These are phyloP conservation scores for Autographa gamma DNA, from an alignment of 2,888 invertebrate species.

Conservation along the genomic window DNA sequence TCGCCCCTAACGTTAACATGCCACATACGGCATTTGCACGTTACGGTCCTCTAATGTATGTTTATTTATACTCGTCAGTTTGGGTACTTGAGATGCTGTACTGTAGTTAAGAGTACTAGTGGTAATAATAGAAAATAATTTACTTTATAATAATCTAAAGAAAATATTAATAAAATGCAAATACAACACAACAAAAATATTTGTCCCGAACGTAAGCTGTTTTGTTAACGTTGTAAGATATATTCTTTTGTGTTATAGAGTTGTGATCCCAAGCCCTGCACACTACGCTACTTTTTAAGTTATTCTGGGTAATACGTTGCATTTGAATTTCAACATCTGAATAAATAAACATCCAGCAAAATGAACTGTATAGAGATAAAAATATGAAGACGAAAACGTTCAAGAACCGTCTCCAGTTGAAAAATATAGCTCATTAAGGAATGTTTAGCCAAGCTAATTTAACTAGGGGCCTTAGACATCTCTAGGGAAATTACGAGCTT, in stretches of 20 bases:
- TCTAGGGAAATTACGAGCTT: constrained; percentile 82
- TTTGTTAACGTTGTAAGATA: constrained; percentile 24
- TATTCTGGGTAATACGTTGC: constrained; percentile 43
- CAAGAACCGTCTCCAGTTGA: constrained; percentile 74
- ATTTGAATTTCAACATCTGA: constrained; percentile 53
- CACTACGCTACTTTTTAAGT: constrained; percentile 32
- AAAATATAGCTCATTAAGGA: constrained; percentile 82
- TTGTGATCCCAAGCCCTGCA: constrained; percentile 28
- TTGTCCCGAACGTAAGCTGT: constrained; percentile 1
- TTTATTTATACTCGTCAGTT: background rate
- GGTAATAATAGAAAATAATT: background rate
- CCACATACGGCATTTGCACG: constrained; percentile 45
- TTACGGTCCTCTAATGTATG: constrained; percentile 19
- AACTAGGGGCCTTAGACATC: constrained; percentile 77
- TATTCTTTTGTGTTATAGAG: constrained; percentile 42
- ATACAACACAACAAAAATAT: constrained; percentile 7
- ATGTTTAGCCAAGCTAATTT: constrained; percentile 85
- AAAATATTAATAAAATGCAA: background rate
- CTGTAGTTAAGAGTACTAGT: no score
- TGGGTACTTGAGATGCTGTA: background rate
- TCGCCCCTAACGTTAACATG: constrained; percentile 55
- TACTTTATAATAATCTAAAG: background rate
- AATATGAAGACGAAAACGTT: constrained; percentile 72
- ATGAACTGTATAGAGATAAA: constrained; percentile 64
- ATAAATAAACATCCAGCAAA: constrained; percentile 53